Base-by-base conservation (phyloP, 2,113 vertebrate species). In the Platichthys stellatus region DNA sequence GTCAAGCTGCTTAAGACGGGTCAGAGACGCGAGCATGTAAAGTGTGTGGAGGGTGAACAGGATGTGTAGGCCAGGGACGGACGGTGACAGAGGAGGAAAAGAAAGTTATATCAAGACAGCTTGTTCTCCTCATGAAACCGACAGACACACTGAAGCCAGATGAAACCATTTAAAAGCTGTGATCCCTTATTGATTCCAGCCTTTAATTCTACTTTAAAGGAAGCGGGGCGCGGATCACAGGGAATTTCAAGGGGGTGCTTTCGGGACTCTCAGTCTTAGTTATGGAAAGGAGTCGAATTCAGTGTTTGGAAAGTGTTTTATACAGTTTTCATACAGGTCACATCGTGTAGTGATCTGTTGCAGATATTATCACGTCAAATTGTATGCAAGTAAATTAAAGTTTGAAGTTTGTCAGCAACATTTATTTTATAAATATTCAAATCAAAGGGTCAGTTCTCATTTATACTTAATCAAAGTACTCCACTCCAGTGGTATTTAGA, bases 1-100 rank as follows among this genome's bases (percentile, higher is more conserved):
- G 97, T 99, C 94, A 99, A 98, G 91, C 96, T 99, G 80, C 94
- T 99, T 81, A 99, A 98, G 94, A 99, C 97, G 4, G 96, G 97
- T 98, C 89, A 95, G 96, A 68, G 58, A 82, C 60, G 74, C 63
- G 17, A 66, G 63, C 70, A 54, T 73, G 64, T 78, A 51, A 57
- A 82, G 63, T 71, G 66, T 70, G 74, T 63, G 59, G 54, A 58
- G 70, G 70, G 72, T 60, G 63, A 62, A 76, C 63, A 26, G 59
- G 60, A 28, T 21, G 76, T 51, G 76, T 51, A 49, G 56, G 63
- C 15, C 63, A 26, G 68, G 65, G 75, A 23, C 43, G 59, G 40
- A 62, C 7, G 20, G 38, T n/a, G 28, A 63, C 69, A 67, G 38
- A 40, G 7, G 38, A 20, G 38, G 13, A 45, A 20, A 3, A 24